A percentile compares a stretch with the other conserved stretches of the same genome.
phyloP scores from a whole-genome alignment of 2,113 vertebrate species.

The Eidolon helvum region DNA sequence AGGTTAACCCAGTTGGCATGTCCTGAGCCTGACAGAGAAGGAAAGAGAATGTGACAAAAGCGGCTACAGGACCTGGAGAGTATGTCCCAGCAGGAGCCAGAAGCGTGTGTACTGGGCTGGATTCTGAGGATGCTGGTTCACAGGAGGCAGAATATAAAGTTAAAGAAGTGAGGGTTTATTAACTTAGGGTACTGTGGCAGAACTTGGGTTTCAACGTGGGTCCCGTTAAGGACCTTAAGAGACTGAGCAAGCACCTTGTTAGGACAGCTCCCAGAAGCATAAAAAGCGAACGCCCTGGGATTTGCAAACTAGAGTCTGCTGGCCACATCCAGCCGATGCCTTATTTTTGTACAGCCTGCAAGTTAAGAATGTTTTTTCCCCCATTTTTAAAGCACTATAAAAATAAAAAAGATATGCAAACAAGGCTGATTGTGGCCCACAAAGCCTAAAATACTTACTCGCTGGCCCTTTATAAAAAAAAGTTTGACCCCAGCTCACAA shows the following conservation, averaged over 20 bases:
- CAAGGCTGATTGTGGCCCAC: neutral
- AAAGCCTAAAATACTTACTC: slow-evolving; percentile 49
- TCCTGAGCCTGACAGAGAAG: neutral
- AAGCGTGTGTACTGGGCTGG: neutral
- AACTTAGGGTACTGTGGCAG: neutral
- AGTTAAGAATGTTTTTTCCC: neutral
- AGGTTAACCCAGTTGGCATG: neutral
- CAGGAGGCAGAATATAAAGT: neutral
- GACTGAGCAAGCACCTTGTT: neutral
- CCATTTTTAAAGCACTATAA: neutral
- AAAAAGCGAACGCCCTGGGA: neutral
- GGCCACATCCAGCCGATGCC: neutral
- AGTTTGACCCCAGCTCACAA: neutral
- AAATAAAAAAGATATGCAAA: neutral
- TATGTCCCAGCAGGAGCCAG: neutral
- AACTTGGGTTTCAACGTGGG: neutral
- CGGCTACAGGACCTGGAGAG: neutral
- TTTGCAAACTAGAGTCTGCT: neutral
- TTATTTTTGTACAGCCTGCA: neutral
- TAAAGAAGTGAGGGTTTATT: neutral
- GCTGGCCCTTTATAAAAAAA: slow-evolving; percentile 26
- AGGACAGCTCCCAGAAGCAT: neutral
- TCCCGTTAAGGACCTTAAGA: neutral
- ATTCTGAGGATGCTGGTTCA: neutral
- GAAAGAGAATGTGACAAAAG: neutral